Base-by-base conservation (phyloP, 2,113 vertebrate species). In the Baryphthengus martii region DNA sequence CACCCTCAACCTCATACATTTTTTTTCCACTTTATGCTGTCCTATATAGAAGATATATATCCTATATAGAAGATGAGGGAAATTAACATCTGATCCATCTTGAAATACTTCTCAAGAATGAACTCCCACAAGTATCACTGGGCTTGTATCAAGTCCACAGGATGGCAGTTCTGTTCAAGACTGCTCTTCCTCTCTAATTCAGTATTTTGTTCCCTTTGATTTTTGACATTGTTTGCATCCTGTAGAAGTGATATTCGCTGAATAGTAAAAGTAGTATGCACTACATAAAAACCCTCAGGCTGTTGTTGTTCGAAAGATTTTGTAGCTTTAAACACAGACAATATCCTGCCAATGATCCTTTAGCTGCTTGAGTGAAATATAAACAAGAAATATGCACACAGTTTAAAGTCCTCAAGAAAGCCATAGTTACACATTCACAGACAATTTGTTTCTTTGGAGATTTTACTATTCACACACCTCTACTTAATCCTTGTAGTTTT, bases 341-440 rank as follows among this genome's bases (percentile, higher is more conserved):
- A 72, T 77, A 73, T 49, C 84, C 55, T 96, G 79, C 42, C 79
- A 90, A 31, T 88, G 56, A 84, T 95, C 75, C 89, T 91, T 90
- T 93, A 93, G 79, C 44, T 95, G 52, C 71, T 89, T 94, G 93
- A 89, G 92, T 86, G 77, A 97, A 97, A 97, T 93, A 62, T 33
- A 94, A 92, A 85, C 82, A 89, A 91, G 81, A 96, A 95, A 96
- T 96, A 95, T 50, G 65, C 85, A 91, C 16, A 70, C 21, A 70
- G 47, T 95, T 96, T 94, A 96, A 96, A 95, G 93, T 95, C 82
- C 68, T 96, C 89, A 94, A 97, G 96, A 97, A 97, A 97, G 24
- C 44, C 42, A n/a, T 73, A 96, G 96, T 97, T 97, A 97, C 83
- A 88, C 88, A 96, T 96, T 96, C 93, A 90, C 29, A 94, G 88